phyloP scores from a whole-genome alignment of 2,113 vertebrate species.

The Myrmecophaga tridactyla region DNA sequence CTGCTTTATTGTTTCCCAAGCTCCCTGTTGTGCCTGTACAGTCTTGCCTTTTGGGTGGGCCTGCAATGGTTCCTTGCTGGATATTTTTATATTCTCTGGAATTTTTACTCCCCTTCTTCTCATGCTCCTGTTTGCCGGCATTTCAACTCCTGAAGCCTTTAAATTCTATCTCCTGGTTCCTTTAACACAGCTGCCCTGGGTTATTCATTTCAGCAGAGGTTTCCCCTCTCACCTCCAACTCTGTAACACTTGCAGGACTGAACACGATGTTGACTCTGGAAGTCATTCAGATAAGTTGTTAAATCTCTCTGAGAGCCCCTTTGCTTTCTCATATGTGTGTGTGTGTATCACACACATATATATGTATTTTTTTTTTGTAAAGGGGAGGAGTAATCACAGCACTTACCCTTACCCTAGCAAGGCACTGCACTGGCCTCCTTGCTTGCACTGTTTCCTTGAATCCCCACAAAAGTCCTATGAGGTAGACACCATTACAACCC shows the following conservation, averaged over 20 bases:
- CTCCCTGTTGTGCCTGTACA: background rate
- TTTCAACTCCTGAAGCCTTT: background rate
- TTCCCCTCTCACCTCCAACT: background rate
- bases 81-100: background rate
- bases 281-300: background rate
- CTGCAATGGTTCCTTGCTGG: background rate
- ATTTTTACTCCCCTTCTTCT: background rate
- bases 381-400: too few relatives aligned
- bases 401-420: background rate
- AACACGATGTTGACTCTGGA: background rate
- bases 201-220: background rate
- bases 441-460: background rate
- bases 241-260: background rate
- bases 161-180: background rate
- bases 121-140: background rate
- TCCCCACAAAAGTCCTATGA: background rate
- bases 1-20: background rate
- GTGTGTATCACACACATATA: too few relatives aligned
- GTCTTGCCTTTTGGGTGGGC: constrained; percentile 49
- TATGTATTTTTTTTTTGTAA: background rate
- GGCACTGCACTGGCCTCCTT: background rate
- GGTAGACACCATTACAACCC: background rate
- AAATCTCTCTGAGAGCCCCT: background rate
- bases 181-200: background rate
- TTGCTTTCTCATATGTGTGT: background rate